These are phyloP conservation scores for Sparus aurata DNA, from an alignment of 2,797 vertebrate species.

Conservation along the genomic window DNA sequence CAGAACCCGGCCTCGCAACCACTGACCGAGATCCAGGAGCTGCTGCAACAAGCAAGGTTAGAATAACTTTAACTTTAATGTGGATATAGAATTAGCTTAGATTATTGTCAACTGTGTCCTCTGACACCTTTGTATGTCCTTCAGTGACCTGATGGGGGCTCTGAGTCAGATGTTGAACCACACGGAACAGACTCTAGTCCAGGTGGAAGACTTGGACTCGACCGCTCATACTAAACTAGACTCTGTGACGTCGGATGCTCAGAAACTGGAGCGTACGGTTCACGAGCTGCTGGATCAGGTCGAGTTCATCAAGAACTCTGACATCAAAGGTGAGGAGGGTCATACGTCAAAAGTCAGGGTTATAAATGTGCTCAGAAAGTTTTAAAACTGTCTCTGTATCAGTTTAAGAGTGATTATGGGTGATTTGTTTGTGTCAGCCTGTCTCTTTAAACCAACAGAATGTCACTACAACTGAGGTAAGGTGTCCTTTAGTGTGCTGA, in stretches of 20 bases:
- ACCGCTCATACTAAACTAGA: constrained; percentile 84
- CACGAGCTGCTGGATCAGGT: constrained; percentile 92
- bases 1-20: constrained; percentile 93
- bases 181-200: constrained; percentile 85
- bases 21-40: constrained; percentile 90
- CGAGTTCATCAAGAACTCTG: constrained; percentile 97
- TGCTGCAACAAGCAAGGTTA: constrained; percentile 95
- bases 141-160: constrained; percentile 90
- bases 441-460: neutral
- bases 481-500: neutral
- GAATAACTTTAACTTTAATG: constrained; percentile 46
- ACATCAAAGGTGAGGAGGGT: constrained; percentile 89
- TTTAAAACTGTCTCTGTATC: neutral
- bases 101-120: neutral
- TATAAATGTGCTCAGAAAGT: no score
- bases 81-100: neutral
- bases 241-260: constrained; percentile 85
- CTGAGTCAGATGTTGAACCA: constrained; percentile 88
- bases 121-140: constrained; percentile 49
- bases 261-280: constrained; percentile 88
- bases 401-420: neutral
- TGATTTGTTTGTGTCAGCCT: neutral
- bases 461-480: no score
- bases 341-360: neutral
- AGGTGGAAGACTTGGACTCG: constrained; percentile 82